These are phyloP conservation scores for Papilio protenor DNA, from an alignment of 2,888 invertebrate species.

Conservation along the genomic window DNA sequence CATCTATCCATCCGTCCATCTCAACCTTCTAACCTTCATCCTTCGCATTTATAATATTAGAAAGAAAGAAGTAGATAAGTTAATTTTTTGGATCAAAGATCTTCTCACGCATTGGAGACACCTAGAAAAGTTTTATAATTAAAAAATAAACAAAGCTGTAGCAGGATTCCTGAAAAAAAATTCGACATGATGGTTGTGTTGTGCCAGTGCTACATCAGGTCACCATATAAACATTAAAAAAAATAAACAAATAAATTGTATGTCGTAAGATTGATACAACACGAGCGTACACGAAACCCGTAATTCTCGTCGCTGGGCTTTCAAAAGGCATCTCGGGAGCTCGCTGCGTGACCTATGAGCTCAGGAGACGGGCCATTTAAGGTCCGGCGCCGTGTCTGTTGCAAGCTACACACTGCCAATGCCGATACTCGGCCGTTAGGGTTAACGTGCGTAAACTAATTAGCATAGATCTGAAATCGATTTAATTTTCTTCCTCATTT, in stretches of 20 bases:
- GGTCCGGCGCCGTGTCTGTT: constrained; percentile 73
- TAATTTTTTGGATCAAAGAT: too few relatives aligned
- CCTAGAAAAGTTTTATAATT: too few relatives aligned
- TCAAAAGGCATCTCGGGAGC: constrained; percentile 50
- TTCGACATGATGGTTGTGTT: not conserved
- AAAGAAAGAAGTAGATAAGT: too few relatives aligned
- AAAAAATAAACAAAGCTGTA: too few relatives aligned
- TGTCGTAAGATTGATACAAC: constrained; percentile 41
- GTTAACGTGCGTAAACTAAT: constrained; percentile 36
- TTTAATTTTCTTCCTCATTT: not conserved
- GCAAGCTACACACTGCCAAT: constrained; percentile 54
- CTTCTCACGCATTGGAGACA: too few relatives aligned
- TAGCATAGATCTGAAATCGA: constrained; percentile 19
- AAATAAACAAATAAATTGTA: constrained; percentile 15
- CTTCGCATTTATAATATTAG: too few relatives aligned
- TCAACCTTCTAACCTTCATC: too few relatives aligned
- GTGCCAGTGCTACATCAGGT: not conserved
- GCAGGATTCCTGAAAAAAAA: not conserved
- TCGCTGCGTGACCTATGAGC: constrained; percentile 74
- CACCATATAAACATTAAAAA: constrained; percentile 10
- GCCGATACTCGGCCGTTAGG: constrained; percentile 36
- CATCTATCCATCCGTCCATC: too few relatives aligned
- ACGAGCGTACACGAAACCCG: constrained; percentile 28
- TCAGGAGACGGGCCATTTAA: constrained; percentile 72
- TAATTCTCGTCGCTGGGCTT: constrained; percentile 33